Percentiles rank a stretch among this genome's conserved stretches.
These are phyloP conservation scores for Phataginus tetradactyla DNA, from an alignment of 2,797 vertebrate genomes.

Conservation along the genomic window DNA sequence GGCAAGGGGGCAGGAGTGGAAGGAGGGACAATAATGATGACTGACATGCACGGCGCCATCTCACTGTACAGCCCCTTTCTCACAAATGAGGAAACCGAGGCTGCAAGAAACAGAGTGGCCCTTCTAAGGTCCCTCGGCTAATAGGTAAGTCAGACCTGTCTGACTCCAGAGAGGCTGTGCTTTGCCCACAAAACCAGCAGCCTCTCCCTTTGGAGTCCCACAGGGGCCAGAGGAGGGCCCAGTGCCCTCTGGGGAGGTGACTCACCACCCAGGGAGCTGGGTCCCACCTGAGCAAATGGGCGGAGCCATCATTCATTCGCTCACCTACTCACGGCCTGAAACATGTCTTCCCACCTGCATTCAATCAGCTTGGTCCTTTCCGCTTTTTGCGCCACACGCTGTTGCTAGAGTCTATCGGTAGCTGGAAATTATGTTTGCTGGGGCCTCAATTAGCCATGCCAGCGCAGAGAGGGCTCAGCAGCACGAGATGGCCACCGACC, in stretches of 20 bases:
- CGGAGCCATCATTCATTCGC: rapidly evolving
- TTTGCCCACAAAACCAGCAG: neutral
- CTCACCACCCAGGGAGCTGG: neutral
- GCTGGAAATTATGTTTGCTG: neutral
- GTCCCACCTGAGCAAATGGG: neutral
- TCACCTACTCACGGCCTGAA: neutral
- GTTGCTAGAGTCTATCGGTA: neutral
- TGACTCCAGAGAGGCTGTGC: neutral
- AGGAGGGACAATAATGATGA: neutral
- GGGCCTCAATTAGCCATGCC: neutral
- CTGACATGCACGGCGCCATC: rapidly evolving
- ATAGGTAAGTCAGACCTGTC: neutral
- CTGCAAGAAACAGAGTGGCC: too few species aligned
- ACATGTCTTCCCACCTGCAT: neutral
- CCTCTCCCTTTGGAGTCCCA: too few species aligned
- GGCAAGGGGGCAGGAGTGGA: too few species aligned
- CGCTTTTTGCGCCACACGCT: neutral
- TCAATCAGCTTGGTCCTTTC: neutral
- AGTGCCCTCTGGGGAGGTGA: neutral
- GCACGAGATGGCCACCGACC: neutral
- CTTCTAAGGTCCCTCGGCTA: too few species aligned
- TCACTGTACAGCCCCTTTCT: neutral
- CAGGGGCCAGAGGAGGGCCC: neutral
- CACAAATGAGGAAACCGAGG: neutral
- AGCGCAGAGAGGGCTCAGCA: neutral